Base-by-base conservation (phyloP, 1,140 invertebrate genomes). In the Macrobrachium nipponense region DNA sequence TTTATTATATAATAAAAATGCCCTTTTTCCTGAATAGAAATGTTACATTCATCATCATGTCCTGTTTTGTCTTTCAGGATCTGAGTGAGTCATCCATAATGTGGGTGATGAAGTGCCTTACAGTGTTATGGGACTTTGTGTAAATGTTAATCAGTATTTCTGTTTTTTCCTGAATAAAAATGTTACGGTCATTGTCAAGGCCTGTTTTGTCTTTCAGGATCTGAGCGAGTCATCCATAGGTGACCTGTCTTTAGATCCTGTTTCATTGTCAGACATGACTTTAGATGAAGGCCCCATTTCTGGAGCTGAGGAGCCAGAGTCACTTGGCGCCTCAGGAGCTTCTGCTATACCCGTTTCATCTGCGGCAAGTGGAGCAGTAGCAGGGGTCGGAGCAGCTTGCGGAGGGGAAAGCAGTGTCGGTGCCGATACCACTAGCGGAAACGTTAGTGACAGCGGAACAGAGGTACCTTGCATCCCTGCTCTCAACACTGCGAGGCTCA, bases 241-340 rank as follows among this genome's bases (percentile, higher is more conserved):
- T 72, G 72, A 78, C 73, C 59, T 87, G 14, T 87, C 86, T 17
- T 58, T 83, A 64, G 80, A 83, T 43, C 86, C 80, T 60, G 86
- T 87, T 59, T 87, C 86, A 58, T 80, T 87, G 17, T 87, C 86
- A 7, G 86, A 87, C 62, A 87, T 87, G 86, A 87, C 86, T n/a
- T 66, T 87, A 60, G 86, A 87, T 59, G 86, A 87, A 20, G 80
- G 78, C 27, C 79, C 86, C 12, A 59, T 87, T 15, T 81, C 79
- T 14, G 78, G 17, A 14, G 44, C 72, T 27, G 86, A 81, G 27
- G 82, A 85, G 60, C 82, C 82, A 23, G 82, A 85, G 20, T 66
- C 82, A 14, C 61, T 85, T 2, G 82, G 75, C 6, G 82, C 82
- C 12, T 85, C 82, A n/a, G 61, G 20, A 64, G 61, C 62, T 68